These are phyloP conservation scores for Chelon auratus DNA, from an alignment of 2,797 vertebrate species.

Conservation along the genomic window DNA sequence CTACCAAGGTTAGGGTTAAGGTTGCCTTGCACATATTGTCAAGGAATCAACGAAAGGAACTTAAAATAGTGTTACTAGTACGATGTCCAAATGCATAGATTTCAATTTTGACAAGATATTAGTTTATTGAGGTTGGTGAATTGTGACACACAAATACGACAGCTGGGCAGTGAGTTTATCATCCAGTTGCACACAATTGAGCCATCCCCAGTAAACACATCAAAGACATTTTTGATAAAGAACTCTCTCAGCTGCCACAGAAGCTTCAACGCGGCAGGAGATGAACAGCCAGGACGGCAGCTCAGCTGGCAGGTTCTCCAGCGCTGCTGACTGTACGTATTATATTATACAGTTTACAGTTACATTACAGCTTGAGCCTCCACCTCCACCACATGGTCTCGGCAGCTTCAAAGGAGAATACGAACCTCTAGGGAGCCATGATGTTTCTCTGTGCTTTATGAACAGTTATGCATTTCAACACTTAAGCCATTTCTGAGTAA, in stretches of 20 bases:
- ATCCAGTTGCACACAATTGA: constrained; percentile 5
- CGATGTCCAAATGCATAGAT: no score
- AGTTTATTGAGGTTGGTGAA: no score
- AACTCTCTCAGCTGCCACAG: constrained; percentile 6
- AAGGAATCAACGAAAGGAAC: neutral
- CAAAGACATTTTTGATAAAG: constrained; percentile 22
- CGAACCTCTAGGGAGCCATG: constrained; percentile 21
- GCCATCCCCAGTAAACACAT: constrained; percentile 18
- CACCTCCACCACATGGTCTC: constrained; percentile 6
- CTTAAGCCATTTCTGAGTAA: constrained; percentile 6
- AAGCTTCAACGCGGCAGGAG: constrained; percentile 25
- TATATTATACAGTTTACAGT: constrained; percentile 2
- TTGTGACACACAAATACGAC: neutral
- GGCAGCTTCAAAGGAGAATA: constrained; percentile 17
- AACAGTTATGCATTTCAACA: constrained; percentile 14
- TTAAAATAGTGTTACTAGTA: no score
- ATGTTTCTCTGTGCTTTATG: constrained; percentile 14
- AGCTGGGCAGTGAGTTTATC: constrained; percentile 5
- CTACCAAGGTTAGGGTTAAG: neutral
- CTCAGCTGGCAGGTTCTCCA: constrained; percentile 7
- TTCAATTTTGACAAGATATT: no score
- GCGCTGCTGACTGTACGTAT: neutral
- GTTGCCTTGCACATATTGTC: neutral
- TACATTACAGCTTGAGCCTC: constrained; percentile 14
- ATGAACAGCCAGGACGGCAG: constrained; percentile 17